Evolutionary conservation across 37 sponge, comb jelly and placozoan genomes (phyloP).

Genomic region (Eunapius fragilis): DNA sequence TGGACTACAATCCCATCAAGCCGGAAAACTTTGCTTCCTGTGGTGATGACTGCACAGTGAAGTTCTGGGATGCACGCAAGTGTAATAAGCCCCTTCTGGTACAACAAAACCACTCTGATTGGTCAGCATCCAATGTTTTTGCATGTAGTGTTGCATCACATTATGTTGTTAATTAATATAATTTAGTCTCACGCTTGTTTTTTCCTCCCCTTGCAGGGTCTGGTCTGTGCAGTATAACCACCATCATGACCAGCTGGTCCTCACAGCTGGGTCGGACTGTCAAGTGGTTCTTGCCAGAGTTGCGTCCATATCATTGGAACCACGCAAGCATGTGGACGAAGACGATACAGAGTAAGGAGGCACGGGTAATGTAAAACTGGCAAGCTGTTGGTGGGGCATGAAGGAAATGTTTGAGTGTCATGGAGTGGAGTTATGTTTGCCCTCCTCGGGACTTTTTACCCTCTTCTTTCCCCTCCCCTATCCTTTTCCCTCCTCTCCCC

Average conservation of each 20-base stretch:
- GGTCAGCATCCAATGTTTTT: slow-evolving; percentile 43
- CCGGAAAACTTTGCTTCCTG: slow-evolving; percentile 91
- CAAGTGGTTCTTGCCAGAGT: slow-evolving; percentile 82
- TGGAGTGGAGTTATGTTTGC: slow-evolving; percentile 71
- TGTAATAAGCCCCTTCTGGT: slow-evolving; percentile 72
- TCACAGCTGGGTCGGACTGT: slow-evolving; percentile 90
- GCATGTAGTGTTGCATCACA: too few relatives aligned
- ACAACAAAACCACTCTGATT: slow-evolving; percentile 93
- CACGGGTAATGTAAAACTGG: background rate
- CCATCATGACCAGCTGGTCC: slow-evolving; percentile 90
- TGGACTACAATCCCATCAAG: slow-evolving; percentile 96
- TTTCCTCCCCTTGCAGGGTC: slow-evolving; percentile 66
- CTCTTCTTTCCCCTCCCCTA: too few relatives aligned
- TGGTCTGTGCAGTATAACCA: slow-evolving; percentile 94
- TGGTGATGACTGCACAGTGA: slow-evolving; percentile 94
- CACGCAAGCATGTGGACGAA: slow-evolving; percentile 66
- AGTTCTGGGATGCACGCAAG: slow-evolving; percentile 94
- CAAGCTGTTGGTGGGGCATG: background rate
- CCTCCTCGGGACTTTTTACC: too few relatives aligned
- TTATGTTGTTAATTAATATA: background rate
- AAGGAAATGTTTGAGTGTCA: too few relatives aligned
- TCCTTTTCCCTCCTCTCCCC: background rate
- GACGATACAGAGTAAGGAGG: slow-evolving; percentile 64
- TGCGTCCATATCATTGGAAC: slow-evolving; percentile 89
- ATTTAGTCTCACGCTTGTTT: background rate